Percentiles rank a stretch among this genome's conserved stretches.
Evolutionary conservation across 2,113 vertebrate genomes (phyloP).

Genomic region (Oryzias curvinotus): DNA sequence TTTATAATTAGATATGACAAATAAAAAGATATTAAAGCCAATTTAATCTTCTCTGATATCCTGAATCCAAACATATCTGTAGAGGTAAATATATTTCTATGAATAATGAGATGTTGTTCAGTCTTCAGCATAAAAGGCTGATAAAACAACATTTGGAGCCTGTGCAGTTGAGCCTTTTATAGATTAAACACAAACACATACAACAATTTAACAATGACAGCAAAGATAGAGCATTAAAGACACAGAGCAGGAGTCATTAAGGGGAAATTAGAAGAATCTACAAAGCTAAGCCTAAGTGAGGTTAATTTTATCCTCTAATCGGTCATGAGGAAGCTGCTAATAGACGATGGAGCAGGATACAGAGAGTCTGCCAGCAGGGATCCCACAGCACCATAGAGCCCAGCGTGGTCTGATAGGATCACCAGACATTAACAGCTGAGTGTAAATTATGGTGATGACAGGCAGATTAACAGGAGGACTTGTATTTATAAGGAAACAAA

Average conservation of each 20-base stretch:
- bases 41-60: no score
- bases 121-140: no score
- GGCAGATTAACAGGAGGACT: slow-evolving; percentile 50
- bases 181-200: no score
- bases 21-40: no score
- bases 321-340: slow-evolving; percentile 47
- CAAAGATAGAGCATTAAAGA: slow-evolving; percentile 37
- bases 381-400: slow-evolving; percentile 39
- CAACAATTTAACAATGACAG: background rate
- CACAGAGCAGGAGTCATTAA: slow-evolving; percentile 36
- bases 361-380: slow-evolving; percentile 61
- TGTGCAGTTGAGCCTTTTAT: no score
- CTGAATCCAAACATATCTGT: no score
- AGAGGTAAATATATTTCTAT: no score
- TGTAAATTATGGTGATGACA: slow-evolving; percentile 51
- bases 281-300: slow-evolving; percentile 79
- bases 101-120: no score
- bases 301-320: slow-evolving; percentile 75
- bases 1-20: no score
- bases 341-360: slow-evolving; percentile 73
- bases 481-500: background rate
- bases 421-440: slow-evolving; percentile 66
- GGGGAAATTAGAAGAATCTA: slow-evolving; percentile 56
- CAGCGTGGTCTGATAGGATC: slow-evolving; percentile 71
- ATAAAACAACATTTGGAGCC: no score